Evolutionary conservation across 2,797 vertebrate genomes (phyloP).

Genomic region (Loris lydekkerianus): DNA sequence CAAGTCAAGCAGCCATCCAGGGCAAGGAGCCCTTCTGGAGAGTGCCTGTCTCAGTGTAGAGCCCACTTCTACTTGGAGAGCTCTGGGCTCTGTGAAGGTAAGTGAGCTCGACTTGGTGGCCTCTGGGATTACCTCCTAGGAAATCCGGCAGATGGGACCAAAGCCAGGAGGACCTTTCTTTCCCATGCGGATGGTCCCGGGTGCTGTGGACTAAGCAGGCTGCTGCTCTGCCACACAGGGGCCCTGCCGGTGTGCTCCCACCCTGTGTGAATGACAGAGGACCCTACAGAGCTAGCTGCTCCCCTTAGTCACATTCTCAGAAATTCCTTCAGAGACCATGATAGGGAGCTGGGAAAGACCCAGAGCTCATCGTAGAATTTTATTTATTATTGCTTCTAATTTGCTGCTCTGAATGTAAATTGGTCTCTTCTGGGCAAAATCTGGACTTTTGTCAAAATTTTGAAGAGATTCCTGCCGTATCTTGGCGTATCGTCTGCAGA

Average conservation of each 20-base stretch:
- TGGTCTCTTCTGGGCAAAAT: constrained; percentile 40
- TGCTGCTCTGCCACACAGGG: rapidly evolving
- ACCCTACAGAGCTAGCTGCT: background rate
- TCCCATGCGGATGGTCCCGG: background rate
- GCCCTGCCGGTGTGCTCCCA: background rate
- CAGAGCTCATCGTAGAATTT: background rate
- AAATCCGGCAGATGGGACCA: background rate
- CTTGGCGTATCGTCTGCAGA: background rate
- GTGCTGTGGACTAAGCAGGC: background rate
- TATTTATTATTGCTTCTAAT: background rate
- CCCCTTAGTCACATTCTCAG: background rate
- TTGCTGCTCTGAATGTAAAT: constrained; percentile 7
- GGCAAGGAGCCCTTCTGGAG: constrained; percentile 79
- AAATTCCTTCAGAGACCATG: constrained; percentile 4
- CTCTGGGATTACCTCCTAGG: background rate
- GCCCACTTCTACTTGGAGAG: constrained; percentile 88
- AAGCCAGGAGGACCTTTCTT: background rate
- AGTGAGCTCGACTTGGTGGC: constrained; percentile 3
- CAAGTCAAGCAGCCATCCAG: constrained; percentile 82
- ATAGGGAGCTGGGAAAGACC: background rate
- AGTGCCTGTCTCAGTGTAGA: constrained; percentile 91
- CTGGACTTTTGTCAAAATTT: constrained; percentile 31
- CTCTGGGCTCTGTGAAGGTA: constrained; percentile 92
- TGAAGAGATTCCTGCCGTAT: background rate
- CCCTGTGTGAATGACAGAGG: background rate